A percentile compares a stretch with the other conserved stretches of the same genome.
Evolutionary conservation across 1,140 invertebrate species (phyloP).

Genomic region (Magallana angulata): DNA sequence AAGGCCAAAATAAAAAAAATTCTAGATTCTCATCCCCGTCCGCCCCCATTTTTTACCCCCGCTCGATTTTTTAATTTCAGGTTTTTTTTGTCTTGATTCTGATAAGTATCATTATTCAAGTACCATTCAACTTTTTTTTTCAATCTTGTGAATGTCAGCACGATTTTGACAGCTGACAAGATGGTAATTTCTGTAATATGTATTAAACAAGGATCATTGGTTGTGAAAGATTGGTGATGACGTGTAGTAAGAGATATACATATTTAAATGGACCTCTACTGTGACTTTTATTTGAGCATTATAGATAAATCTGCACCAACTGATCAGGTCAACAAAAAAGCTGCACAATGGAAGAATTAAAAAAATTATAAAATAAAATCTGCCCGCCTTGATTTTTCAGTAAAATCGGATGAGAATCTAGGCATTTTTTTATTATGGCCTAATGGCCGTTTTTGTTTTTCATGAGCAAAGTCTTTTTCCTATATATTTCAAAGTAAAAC

Average conservation of each 20-base stretch:
- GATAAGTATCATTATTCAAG: not conserved
- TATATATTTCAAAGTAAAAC: no score
- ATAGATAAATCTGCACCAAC: slow-evolving; percentile 9
- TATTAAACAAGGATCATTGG: slow-evolving; percentile 16
- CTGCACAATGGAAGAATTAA: slow-evolving; percentile 15
- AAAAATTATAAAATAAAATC: not conserved
- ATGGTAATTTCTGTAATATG: slow-evolving; percentile 6
- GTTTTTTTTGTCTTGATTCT: no score
- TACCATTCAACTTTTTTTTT: slow-evolving; percentile 11
- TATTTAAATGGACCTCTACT: no score
- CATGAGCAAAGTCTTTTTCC: not conserved
- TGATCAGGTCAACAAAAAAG: slow-evolving; percentile 15
- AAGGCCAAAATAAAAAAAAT: slow-evolving; percentile 11
- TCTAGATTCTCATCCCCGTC: not conserved
- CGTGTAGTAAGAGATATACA: no score
- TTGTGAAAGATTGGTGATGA: not conserved
- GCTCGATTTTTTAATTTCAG: no score
- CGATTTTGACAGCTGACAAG: not conserved
- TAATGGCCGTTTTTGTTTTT: not conserved
- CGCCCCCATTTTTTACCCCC: no score
- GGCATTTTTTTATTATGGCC: not conserved
- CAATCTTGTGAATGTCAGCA: not conserved
- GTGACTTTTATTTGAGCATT: no score
- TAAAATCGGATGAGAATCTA: slow-evolving; percentile 16
- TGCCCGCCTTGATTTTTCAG: slow-evolving; percentile 1